phyloP scores from a whole-genome alignment of 2,888 invertebrate species.

The Acanthosepion esculentum region DNA sequence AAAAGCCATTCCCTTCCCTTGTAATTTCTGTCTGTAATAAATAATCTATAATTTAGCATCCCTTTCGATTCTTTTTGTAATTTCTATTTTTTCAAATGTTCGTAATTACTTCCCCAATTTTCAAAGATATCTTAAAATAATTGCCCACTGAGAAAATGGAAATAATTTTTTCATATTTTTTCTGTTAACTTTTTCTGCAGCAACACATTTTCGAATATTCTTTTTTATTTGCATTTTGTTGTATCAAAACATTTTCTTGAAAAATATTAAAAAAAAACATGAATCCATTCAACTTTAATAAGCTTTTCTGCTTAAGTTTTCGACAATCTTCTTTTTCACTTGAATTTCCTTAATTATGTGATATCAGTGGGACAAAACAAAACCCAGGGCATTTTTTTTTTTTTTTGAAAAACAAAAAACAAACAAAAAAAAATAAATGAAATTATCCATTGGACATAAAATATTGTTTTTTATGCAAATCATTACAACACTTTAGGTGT shows the following conservation, averaged over 20 bases:
- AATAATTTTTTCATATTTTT: not conserved
- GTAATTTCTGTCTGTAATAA: slow-evolving; percentile 10
- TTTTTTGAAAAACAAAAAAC: too few species aligned
- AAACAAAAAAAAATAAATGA: too few species aligned
- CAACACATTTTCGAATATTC: not conserved
- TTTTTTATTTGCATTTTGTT: not conserved
- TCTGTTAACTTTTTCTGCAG: not conserved
- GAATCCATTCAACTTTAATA: not conserved
- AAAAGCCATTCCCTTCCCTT: not conserved
- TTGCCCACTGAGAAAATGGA: not conserved
- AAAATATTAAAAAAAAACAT: not conserved
- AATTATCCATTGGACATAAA: too few species aligned
- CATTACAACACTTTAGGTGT: too few species aligned
- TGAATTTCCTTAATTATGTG: too few species aligned
- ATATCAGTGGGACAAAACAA: too few species aligned
- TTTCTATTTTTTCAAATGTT: not conserved
- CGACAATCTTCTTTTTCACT: not conserved
- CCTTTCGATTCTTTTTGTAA: not conserved
- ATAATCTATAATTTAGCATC: not conserved
- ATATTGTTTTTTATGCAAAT: too few species aligned
- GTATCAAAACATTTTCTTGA: not conserved
- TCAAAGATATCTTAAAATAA: not conserved
- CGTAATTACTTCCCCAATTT: not conserved
- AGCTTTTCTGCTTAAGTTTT: not conserved
- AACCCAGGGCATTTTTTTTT: too few species aligned